Percentiles rank a stretch among this genome's conserved stretches.
Conservation (phyloP, 1,140 invertebrate genomes). For the Sitophilus oryzae region DNA sequence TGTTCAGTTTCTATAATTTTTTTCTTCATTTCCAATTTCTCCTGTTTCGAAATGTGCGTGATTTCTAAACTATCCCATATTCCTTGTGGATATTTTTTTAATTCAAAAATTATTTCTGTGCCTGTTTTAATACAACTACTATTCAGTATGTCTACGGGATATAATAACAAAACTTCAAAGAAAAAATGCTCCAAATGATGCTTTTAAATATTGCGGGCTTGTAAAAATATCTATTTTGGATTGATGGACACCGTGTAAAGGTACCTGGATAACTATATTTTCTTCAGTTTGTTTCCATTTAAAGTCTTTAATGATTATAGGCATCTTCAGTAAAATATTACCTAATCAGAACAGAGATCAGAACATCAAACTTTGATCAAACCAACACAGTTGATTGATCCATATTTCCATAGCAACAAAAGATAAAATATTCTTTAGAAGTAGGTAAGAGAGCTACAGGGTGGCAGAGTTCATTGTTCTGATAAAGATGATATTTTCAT, state of each 20-base stretch:
- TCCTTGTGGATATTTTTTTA: conserved; percentile 50
- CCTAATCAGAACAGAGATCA: not conserved
- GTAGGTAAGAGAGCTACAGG: no score
- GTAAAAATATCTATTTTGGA: conserved; percentile 58
- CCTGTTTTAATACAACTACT: conserved; percentile 55
- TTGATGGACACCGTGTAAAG: conserved; percentile 48
- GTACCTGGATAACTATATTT: conserved; percentile 52
- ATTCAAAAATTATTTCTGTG: conserved; percentile 53
- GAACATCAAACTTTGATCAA: no score
- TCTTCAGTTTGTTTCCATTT: conserved; percentile 60
- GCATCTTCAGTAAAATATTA: conserved; percentile 48
- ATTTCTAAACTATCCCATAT: conserved; percentile 55
- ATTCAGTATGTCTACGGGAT: conserved; percentile 50
- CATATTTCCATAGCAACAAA: no score
- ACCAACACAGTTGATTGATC: no score
- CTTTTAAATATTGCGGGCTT: conserved; percentile 59
- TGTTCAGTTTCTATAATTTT: conserved; percentile 48
- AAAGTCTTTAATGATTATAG: conserved; percentile 64
- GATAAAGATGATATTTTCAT: no score
- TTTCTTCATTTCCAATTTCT: conserved; percentile 50
- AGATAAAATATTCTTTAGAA: no score
- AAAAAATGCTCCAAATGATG: conserved; percentile 59
- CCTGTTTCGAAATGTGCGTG: conserved; percentile 47
- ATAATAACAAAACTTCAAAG: conserved; percentile 58
- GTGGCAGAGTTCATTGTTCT: no score